A percentile compares a stretch with the other conserved stretches of the same genome.
These are phyloP conservation scores for Zosterops pallidus DNA, from an alignment of 2,113 vertebrate genomes.

Conservation along the genomic window DNA sequence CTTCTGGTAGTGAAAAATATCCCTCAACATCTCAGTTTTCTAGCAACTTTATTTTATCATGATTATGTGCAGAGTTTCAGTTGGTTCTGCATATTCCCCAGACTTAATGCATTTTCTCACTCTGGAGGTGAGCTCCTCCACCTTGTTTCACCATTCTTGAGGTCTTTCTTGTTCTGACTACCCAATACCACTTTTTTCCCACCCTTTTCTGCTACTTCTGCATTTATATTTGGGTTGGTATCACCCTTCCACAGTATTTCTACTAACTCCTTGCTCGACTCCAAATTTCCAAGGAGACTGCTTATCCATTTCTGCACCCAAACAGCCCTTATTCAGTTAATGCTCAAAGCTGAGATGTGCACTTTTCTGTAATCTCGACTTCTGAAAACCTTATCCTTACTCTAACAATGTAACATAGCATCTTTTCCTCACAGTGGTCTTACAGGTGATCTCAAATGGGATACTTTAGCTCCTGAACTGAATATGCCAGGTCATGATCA, in stretches of 20 bases:
- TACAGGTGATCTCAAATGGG: not conserved
- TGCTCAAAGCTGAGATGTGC: not conserved
- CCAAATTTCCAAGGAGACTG: not conserved
- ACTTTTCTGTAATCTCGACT: fast-evolving
- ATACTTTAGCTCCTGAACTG: not conserved
- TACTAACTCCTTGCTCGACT: not conserved
- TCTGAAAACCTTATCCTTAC: not conserved
- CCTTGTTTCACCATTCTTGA: not conserved
- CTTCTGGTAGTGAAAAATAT: not conserved
- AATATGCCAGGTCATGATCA: not conserved
- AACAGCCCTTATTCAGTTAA: not conserved
- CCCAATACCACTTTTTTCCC: not conserved
- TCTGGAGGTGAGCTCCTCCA: not conserved
- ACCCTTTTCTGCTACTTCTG: not conserved
- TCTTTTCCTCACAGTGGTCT: not conserved
- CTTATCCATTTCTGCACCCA: not conserved
- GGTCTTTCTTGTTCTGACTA: not conserved
- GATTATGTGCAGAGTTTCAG: not conserved
- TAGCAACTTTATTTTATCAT: not conserved
- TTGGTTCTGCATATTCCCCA: not conserved
- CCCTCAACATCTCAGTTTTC: not conserved
- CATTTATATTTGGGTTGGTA: not conserved
- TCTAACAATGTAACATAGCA: not conserved
- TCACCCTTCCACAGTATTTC: not conserved
- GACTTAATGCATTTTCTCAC: not conserved